Conservation (phyloP, 1,140 invertebrate species). For the Calosoma granatense region DNA sequence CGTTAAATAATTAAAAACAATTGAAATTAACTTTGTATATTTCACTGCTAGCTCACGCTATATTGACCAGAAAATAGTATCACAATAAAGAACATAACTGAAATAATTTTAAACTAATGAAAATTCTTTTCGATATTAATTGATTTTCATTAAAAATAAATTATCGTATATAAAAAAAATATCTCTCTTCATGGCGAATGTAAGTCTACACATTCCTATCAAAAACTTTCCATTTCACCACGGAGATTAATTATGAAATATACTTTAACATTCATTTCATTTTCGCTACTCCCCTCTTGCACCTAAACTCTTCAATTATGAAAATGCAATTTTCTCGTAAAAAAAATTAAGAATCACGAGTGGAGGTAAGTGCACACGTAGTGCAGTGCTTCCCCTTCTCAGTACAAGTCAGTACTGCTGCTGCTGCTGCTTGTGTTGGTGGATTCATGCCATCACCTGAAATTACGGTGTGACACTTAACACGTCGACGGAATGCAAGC, state of each 20-base stretch:
- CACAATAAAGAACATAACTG: no score
- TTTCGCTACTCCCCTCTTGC: neutral
- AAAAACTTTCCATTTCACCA: no score
- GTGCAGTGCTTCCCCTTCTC: neutral
- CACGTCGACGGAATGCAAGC: neutral
- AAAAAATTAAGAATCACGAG: neutral
- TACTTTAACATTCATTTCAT: neutral
- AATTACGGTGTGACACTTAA: neutral
- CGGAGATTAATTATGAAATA: neutral
- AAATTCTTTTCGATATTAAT: no score
- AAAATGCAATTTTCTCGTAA: constrained; percentile 1
- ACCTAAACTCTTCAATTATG: neutral
- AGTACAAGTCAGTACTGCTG: neutral
- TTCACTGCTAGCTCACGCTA: no score
- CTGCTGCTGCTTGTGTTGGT: neutral
- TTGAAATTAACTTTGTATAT: no score
- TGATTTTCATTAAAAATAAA: no score
- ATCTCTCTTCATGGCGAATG: no score
- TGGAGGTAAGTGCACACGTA: neutral
- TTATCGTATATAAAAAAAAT: no score
- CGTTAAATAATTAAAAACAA: no score
- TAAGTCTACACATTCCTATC: no score
- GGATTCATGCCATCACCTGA: neutral
- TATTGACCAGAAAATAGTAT: no score
- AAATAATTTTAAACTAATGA: no score